Evolutionary conservation across 1,140 invertebrate genomes (phyloP).

Genomic region (Drosophila persimilis): DNA sequence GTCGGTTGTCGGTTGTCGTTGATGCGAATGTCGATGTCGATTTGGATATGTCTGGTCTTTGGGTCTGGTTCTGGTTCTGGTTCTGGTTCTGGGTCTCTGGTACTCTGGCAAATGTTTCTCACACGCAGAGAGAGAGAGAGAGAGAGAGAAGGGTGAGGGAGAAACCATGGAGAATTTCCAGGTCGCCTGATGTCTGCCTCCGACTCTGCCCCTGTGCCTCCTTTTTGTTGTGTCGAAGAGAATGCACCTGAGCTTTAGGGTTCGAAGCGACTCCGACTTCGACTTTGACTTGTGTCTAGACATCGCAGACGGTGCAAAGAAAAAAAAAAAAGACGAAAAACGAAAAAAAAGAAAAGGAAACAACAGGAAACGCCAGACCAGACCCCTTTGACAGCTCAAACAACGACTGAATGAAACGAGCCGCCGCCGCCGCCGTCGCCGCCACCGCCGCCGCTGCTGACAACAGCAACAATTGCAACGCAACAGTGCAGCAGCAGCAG

Average conservation of each 20-base stretch:
- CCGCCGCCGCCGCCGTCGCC: conserved; percentile 33
- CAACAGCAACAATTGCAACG: conserved; percentile 39
- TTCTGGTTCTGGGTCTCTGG: conserved; percentile 7
- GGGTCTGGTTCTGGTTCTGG: conserved; percentile 13
- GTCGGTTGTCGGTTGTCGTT: conserved; percentile 22
- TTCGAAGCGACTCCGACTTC: conserved; percentile 38
- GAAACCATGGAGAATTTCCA: conserved; percentile 32
- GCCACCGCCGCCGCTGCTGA: conserved; percentile 25
- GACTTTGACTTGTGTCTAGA: conserved; percentile 75
- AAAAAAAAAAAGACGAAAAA: neutral
- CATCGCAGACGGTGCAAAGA: conserved; percentile 57
- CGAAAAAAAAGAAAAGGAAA: conserved; percentile 36
- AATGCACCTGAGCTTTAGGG: conserved; percentile 61
- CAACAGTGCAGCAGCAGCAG: conserved; percentile 54
- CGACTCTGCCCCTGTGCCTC: neutral
- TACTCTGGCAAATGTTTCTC: conserved; percentile 23
- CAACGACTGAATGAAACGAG: conserved; percentile 54
- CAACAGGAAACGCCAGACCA: conserved; percentile 74
- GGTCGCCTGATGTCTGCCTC: conserved; percentile 12
- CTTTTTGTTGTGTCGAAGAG: conserved; percentile 27
- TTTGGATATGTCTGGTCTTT: conserved; percentile 31
- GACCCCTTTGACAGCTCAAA: conserved; percentile 77
- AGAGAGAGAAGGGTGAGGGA: neutral
- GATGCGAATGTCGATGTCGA: conserved; percentile 51
- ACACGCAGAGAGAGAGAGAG: conserved; percentile 1